A percentile compares a stretch with the other conserved stretches of the same genome.
phyloP scores from a whole-genome alignment of 2,888 invertebrate species.

The Troides helena region DNA sequence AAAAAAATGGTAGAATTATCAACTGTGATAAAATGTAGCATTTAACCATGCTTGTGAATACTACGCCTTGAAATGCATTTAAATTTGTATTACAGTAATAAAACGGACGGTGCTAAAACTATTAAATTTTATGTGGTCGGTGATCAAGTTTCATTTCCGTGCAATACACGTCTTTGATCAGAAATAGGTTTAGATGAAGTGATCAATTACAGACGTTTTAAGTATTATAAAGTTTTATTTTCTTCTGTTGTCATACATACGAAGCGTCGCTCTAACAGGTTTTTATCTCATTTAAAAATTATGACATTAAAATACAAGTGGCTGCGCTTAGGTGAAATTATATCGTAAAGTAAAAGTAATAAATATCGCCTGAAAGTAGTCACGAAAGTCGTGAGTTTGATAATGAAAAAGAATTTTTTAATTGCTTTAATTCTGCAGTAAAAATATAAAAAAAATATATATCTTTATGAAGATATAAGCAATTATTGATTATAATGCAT shows the following conservation, averaged over 20 bases:
- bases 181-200: not conserved
- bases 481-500: no score
- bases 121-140: not conserved
- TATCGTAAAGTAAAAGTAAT: conserved; percentile 16
- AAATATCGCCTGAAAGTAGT: conserved; percentile 15
- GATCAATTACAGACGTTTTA: not conserved
- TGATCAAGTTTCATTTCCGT: not conserved
- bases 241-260: not conserved
- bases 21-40: not conserved
- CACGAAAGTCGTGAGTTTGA: conserved; percentile 20
- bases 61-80: not conserved
- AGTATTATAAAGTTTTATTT: not conserved
- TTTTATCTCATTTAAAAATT: not conserved
- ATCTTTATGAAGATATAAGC: no score
- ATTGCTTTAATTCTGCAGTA: not conserved
- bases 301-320: not conserved
- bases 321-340: not conserved
- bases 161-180: not conserved
- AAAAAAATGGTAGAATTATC: no score
- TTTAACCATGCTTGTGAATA: not conserved
- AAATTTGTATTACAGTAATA: not conserved
- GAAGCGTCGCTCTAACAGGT: not conserved
- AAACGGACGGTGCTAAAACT: not conserved
- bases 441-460: not conserved
- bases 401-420: conserved; percentile 5